phyloP scores from a whole-genome alignment of 1,140 invertebrate genomes.

The Antheraea pernyi region DNA sequence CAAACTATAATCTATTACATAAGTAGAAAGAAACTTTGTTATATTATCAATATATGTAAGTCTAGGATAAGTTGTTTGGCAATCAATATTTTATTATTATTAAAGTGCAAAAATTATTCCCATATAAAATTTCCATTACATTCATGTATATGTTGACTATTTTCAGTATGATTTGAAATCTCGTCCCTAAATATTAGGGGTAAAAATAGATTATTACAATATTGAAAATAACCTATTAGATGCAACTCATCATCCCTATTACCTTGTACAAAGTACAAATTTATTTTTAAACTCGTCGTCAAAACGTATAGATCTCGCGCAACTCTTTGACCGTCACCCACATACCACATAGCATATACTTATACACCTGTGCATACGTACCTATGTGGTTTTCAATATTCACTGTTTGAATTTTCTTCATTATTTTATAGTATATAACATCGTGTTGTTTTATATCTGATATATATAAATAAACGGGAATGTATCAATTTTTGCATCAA shows the following conservation, averaged over 20 bases:
- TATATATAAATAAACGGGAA: too few relatives aligned
- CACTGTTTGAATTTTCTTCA: neutral
- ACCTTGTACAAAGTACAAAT: slow-evolving; percentile 1
- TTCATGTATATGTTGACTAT: neutral
- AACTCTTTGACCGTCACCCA: slow-evolving; percentile 34
- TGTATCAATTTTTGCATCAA: too few relatives aligned
- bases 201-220: neutral
- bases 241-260: neutral
- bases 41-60: too few relatives aligned
- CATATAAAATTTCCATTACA: too few relatives aligned
- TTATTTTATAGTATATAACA: neutral
- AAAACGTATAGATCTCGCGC: slow-evolving; percentile 13
- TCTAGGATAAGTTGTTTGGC: too few relatives aligned
- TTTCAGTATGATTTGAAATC: neutral
- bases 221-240: neutral
- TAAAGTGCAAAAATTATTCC: too few relatives aligned
- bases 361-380: slow-evolving; percentile 37
- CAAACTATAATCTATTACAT: too few relatives aligned
- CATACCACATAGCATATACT: slow-evolving; percentile 25
- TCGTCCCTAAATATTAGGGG: neutral
- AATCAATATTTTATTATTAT: too few relatives aligned
- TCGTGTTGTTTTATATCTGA: neutral
- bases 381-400: slow-evolving; percentile 7
- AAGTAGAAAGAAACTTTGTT: too few relatives aligned
- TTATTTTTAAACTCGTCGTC: slow-evolving; percentile 10